phyloP scores from a whole-genome alignment of 2,888 invertebrate species.

The Tetramorium bicarinatum region DNA sequence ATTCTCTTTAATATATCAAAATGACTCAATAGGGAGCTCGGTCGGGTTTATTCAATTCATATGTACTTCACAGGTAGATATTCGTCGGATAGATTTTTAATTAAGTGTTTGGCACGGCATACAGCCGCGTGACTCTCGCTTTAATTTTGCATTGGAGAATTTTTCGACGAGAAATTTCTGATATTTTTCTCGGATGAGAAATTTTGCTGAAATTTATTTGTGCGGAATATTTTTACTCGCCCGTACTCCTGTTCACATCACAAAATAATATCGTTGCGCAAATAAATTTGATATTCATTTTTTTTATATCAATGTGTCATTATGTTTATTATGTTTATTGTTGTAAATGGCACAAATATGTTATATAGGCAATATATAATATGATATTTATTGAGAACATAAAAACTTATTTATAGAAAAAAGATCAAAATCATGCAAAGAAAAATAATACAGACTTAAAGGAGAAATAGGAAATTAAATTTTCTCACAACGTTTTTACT shows the following conservation, averaged over 20 bases:
- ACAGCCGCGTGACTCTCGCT: not conserved
- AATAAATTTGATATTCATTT: slow-evolving; percentile 13
- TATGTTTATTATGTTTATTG: not conserved
- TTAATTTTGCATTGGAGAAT: not conserved
- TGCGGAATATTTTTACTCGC: not conserved
- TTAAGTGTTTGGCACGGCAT: not conserved
- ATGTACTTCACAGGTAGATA: not conserved
- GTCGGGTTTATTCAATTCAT: slow-evolving; percentile 20
- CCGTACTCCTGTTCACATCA: no score
- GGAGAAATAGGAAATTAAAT: not conserved
- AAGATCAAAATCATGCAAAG: not conserved
- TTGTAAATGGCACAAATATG: not conserved
- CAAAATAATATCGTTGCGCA: slow-evolving; percentile 3
- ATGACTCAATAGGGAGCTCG: not conserved
- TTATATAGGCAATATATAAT: not conserved
- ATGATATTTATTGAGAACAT: not conserved
- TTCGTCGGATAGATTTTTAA: slow-evolving; percentile 33
- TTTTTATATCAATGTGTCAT: not conserved
- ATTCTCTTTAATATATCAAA: slow-evolving; percentile 14
- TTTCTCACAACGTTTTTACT: not conserved
- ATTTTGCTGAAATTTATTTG: slow-evolving; percentile 24
- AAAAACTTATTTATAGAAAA: not conserved
- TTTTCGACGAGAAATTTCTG: slow-evolving; percentile 37
- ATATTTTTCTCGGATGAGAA: slow-evolving; percentile 23
- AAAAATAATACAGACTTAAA: not conserved